Base-by-base conservation (phyloP, 2,797 vertebrate species). In the Neosalanx taihuensis region DNA sequence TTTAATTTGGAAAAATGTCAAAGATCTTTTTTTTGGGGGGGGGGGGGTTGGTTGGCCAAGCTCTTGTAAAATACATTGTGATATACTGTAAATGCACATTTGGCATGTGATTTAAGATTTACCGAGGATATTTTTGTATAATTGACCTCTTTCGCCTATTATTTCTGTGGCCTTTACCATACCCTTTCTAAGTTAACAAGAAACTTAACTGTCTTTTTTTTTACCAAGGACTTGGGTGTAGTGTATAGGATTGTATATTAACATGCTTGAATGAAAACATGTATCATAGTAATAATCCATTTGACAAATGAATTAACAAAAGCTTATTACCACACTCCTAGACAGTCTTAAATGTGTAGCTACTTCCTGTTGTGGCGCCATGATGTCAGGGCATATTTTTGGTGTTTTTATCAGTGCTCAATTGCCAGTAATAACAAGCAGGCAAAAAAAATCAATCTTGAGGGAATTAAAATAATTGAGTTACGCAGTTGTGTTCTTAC, bases 401-500 rank as follows among this genome's bases (percentile, higher is more conserved):
- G 18, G 68, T 76, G 66, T 86, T 79, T 85, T 88, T 76, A 85
- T 81, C 83, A 76, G 81, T 82, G 81, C 70, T 84, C 75, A 71
- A n/a, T 84, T 68, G 79, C 84, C 83, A 72, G 78, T 86, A 78
- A 79, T 37, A 41, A 79, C 88, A 80, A 77, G 53, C 26, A 20
- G n/a, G 41, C 20, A 67, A n/a, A 12, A 12, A 74, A 77, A 75
- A 67, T 76, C 79, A 46, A 46, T 29, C 20, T 56, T 60, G 73
- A 82, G 79, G 70, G 78, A 79, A 72, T 76, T 83, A 83, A 76
- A 88, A 79, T 73, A 88, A 88, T 80, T 59, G 12, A 80, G 62
- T 81, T 74, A 84, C 72, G 77, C 71, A 83, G 41, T 46, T 77
- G 85, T 87, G 78, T 87, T 89, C 79, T 89, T 90, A 92, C 90